These are phyloP conservation scores for Loxodonta africana DNA, from an alignment of 2,113 vertebrate genomes.

Conservation along the genomic window DNA sequence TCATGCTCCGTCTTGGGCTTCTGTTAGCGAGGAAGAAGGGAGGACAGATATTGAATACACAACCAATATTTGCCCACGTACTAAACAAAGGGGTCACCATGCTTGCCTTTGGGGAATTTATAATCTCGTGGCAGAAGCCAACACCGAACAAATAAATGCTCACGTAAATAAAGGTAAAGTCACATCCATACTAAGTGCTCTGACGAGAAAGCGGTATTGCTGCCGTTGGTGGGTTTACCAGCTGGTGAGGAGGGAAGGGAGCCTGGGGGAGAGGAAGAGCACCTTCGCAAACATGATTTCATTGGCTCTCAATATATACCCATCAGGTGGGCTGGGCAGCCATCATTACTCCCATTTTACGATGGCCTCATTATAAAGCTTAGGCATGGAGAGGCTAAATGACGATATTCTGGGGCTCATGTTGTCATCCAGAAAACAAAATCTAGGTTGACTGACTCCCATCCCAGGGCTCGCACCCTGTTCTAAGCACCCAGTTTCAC, in stretches of 20 bases:
- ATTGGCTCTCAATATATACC: background rate
- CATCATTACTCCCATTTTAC: background rate
- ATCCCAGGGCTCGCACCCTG: too few relatives aligned
- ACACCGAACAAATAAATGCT: background rate
- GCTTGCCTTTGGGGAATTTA: background rate
- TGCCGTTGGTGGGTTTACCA: too few relatives aligned
- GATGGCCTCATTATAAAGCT: background rate
- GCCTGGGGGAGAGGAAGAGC: background rate
- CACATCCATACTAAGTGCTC: background rate
- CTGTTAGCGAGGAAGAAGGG: background rate
- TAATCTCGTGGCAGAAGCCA: background rate
- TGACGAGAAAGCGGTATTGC: background rate
- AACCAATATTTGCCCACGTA: background rate
- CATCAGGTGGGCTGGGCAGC: too few relatives aligned
- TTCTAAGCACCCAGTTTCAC: background rate
- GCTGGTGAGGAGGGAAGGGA: background rate
- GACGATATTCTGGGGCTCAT: background rate
- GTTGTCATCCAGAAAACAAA: background rate
- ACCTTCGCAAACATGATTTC: background rate
- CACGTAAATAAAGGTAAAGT: too few relatives aligned
- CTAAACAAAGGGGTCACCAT: background rate
- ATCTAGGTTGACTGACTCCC: background rate
- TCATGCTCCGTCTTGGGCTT: background rate
- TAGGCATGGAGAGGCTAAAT: background rate
- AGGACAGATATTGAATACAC: background rate